Evolutionary conservation across 2,888 invertebrate species (phyloP), one percentile per base, ranked within the genome.

Genomic region (Anoplius nigerrimus): DNA sequence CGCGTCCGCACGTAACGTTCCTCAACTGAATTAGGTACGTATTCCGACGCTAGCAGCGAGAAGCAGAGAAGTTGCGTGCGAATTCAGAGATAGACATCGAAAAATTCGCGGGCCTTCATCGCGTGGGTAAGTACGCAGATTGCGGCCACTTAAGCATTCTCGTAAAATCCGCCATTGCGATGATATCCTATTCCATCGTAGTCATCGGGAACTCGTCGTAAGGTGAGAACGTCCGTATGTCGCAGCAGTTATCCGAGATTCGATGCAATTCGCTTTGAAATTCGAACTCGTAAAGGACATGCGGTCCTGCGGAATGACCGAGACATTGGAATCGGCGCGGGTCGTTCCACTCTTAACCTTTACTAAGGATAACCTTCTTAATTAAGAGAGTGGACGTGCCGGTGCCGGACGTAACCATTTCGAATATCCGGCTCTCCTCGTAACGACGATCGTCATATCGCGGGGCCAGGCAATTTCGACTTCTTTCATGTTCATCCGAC

Each of bases 241-340:
- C 0, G 18, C 22, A 15, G 16, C 24, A 15, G 0, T n/a, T 24
- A 24, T 24, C 22, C n/a, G 54, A 24, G 34, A 34, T 4, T 34
- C 34, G 11, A 54, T 34, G 34, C 15, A 58, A 65, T 57, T 34
- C 27, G 59, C 56, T 62, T 54, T 21, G 63, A 76, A 68, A 76
- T 68, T 75, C 51, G 55, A 60, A 69, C 21, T 62, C 68, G 57
- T 74, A 77, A 70, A 74, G 45, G 64, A 64, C 72, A 77, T 59
- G 56, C 45, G 74, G 74, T 69, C 53, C 61, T 57, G 48, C 58
- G 63, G 56, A 72, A 77, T 65, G 67, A 56, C 68, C 64, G 60
- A 59, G 56, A 67, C 59, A 71, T 63, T 57, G 66, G 53, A 21
- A 46, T 54, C 43, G 16, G 43, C 42, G 63, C 53, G 45, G 63